These are phyloP conservation scores for Macaria notata DNA, from an alignment of 2,888 invertebrate species.

Conservation along the genomic window DNA sequence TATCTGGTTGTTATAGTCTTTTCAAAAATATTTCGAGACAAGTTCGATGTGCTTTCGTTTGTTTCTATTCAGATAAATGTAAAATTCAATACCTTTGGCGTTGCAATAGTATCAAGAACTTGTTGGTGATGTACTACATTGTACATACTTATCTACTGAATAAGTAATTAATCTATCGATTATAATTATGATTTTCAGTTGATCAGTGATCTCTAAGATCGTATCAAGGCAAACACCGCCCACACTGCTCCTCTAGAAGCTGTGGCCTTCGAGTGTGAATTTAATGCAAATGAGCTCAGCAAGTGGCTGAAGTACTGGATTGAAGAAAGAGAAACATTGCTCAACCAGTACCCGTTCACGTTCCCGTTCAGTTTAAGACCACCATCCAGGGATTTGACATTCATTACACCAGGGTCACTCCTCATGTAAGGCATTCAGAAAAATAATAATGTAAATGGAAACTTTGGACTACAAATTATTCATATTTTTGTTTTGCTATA, in stretches of 20 bases:
- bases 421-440: slow-evolving; percentile 48
- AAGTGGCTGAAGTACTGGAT: slow-evolving; percentile 89
- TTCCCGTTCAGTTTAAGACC: slow-evolving; percentile 91
- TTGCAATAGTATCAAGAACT: too few relatives aligned
- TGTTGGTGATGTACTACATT: too few relatives aligned
- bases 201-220: slow-evolving; percentile 55
- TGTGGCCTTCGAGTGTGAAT: slow-evolving; percentile 90
- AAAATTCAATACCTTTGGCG: too few relatives aligned
- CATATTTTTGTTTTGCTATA: too few relatives aligned
- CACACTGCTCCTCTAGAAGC: slow-evolving; percentile 85
- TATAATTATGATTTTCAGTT: slow-evolving; percentile 42
- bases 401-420: slow-evolving; percentile 78
- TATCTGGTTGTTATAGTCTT: too few relatives aligned
- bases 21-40: too few relatives aligned
- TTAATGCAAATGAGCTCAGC: slow-evolving; percentile 86
- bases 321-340: slow-evolving; percentile 81
- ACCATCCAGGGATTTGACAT: slow-evolving; percentile 88
- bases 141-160: too few relatives aligned
- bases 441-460: too few relatives aligned
- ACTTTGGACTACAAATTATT: too few relatives aligned
- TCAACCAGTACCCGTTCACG: slow-evolving; percentile 88
- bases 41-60: too few relatives aligned
- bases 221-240: slow-evolving; percentile 51
- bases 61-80: too few relatives aligned
- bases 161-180: too few relatives aligned